Percentiles rank a stretch among this genome's conserved stretches.
Evolutionary conservation across 2,888 invertebrate genomes (phyloP).

Genomic region (Orthonevra nobilis): DNA sequence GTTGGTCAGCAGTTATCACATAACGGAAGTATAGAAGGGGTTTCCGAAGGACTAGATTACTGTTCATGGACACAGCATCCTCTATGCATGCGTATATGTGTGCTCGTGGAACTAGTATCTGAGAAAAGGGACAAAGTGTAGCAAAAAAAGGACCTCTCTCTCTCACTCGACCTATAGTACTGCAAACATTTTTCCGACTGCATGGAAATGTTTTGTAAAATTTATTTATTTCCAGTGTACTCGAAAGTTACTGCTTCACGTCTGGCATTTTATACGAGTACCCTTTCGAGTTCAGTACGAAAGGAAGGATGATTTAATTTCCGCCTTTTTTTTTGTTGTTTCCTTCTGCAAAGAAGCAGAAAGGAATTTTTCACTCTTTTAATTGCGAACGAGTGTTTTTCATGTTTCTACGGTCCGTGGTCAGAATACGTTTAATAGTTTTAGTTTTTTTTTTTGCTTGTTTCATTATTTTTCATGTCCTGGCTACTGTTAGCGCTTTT

Average conservation of each 20-base stretch:
- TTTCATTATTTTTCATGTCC: too few species aligned
- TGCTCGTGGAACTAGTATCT: too few species aligned
- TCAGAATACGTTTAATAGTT: neutral
- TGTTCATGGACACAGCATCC: neutral
- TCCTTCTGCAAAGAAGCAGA: neutral
- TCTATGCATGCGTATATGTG: too few species aligned
- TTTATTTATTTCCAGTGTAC: too few species aligned
- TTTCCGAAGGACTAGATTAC: constrained; percentile 3
- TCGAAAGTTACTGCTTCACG: too few species aligned
- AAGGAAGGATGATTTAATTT: constrained; percentile 44
- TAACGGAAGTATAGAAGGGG: neutral
- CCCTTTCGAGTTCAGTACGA: neutral
- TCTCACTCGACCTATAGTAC: neutral
- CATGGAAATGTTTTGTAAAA: constrained; percentile 2
- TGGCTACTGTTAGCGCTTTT: constrained; percentile 38
- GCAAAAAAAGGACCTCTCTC: too few species aligned
- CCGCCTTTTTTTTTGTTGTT: constrained; percentile 8
- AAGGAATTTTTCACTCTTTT: constrained; percentile 25
- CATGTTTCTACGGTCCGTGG: constrained; percentile 7
- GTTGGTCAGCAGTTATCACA: constrained; percentile 12
- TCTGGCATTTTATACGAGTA: neutral
- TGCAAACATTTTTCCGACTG: neutral
- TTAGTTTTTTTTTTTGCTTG: constrained; percentile 8
- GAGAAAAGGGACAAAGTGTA: too few species aligned
- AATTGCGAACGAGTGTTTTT: constrained; percentile 51